phyloP scores from a whole-genome alignment of 64 coral and sea anemone genomes.

The Stylophora pistillata region DNA sequence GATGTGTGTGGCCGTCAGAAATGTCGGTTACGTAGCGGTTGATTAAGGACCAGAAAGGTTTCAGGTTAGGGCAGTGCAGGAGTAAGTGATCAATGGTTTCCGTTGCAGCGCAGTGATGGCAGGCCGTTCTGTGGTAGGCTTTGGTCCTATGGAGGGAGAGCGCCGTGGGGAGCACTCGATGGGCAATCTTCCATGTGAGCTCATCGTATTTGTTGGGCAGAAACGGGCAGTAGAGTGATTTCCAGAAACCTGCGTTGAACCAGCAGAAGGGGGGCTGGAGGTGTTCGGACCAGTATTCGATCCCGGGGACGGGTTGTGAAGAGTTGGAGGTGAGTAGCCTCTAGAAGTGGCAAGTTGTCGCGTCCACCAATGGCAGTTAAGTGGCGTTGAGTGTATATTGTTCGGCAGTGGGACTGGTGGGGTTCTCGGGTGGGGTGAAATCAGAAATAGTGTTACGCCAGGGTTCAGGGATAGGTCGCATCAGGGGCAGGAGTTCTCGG shows the following conservation, averaged over 20 bases:
- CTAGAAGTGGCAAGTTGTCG: too few relatives aligned
- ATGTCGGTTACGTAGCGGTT: background rate
- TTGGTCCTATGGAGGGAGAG: background rate
- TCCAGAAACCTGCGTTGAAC: too few relatives aligned
- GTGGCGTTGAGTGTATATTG: too few relatives aligned
- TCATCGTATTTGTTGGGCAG: slow-evolving; percentile 12
- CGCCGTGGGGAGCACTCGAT: background rate
- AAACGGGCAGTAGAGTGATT: too few relatives aligned
- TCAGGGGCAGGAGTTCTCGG: background rate
- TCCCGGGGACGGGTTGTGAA: too few relatives aligned
- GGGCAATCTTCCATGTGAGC: background rate
- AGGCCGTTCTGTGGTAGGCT: background rate
- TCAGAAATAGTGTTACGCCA: background rate
- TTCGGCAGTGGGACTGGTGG: too few relatives aligned
- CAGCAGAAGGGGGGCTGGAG: too few relatives aligned
- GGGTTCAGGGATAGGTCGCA: background rate
- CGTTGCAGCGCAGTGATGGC: background rate
- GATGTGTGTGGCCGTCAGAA: too few relatives aligned
- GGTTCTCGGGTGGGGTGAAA: too few relatives aligned
- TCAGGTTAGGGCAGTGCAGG: background rate
- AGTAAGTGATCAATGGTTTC: background rate
- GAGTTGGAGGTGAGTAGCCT: too few relatives aligned
- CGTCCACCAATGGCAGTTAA: too few relatives aligned
- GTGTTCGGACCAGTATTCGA: too few relatives aligned
- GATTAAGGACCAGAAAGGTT: background rate